A percentile compares a stretch with the other conserved stretches of the same genome.
These are phyloP conservation scores for Lamellibrachia luymesi DNA, from an alignment of 1,140 invertebrate species.

Conservation along the genomic window DNA sequence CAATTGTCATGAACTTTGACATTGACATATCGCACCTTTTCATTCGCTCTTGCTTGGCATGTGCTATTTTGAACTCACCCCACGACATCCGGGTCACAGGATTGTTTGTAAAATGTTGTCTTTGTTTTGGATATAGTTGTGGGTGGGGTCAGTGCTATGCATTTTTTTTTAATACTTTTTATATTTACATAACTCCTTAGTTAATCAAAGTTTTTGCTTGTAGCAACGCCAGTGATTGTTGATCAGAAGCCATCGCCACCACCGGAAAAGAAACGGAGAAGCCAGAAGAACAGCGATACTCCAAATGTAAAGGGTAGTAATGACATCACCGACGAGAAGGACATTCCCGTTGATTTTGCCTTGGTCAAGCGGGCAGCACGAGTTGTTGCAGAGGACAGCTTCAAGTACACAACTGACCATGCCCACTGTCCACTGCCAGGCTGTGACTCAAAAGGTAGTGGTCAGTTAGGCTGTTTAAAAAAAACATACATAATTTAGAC, in stretches of 20 bases:
- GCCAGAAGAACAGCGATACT: background rate
- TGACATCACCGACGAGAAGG: background rate
- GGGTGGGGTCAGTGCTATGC: too few relatives aligned
- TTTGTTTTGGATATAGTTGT: too few relatives aligned
- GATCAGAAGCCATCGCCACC: background rate
- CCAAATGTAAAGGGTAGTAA: background rate
- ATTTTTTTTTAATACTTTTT: too few relatives aligned
- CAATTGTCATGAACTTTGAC: too few relatives aligned
- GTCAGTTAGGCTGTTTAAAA: background rate
- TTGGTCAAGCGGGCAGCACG: slow-evolving; percentile 22
- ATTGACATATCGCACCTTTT: too few relatives aligned
- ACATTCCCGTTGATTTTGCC: background rate
- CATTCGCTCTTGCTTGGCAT: too few relatives aligned
- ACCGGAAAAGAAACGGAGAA: background rate
- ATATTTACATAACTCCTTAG: too few relatives aligned
- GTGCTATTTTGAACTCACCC: too few relatives aligned
- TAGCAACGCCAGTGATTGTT: background rate
- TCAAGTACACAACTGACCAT: slow-evolving; percentile 27
- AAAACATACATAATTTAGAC: background rate
- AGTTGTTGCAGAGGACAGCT: slow-evolving; percentile 28
- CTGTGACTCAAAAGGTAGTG: slow-evolving; percentile 72
- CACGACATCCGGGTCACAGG: too few relatives aligned
- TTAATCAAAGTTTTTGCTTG: background rate
- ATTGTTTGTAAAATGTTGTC: too few relatives aligned
- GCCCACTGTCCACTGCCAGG: slow-evolving; percentile 77